Base-by-base conservation (phyloP, 2,888 invertebrate genomes). In the Sesia bembeciformis region DNA sequence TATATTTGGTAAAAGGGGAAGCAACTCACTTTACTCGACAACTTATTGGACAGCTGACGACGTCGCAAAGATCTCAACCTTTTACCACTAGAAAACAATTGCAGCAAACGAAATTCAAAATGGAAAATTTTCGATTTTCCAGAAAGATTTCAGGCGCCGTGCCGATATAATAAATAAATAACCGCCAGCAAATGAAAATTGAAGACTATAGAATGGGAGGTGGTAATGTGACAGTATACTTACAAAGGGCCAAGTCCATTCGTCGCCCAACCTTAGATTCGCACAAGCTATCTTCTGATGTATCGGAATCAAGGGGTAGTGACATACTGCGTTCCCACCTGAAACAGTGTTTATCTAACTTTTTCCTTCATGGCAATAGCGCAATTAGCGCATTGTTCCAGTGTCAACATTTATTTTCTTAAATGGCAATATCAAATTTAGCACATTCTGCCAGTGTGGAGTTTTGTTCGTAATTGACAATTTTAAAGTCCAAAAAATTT, bases 201-300 rank as follows among this genome's bases (percentile, higher is more conserved):
- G 72, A 84, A 84, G 71, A 78, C 84, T 86, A 84, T 78, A 61
- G 60, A 64, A 69, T 67, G 66, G 63, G 66, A 23, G 23, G 23
- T 23, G 60, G 60, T 65, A 58, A 54, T 42, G 40, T 51, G 53
- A 63, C 61, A 56, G 62, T 64, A 63, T 66, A 87, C 96, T 96
- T 93, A 96, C 96, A 96, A 76, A 96, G 90, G 59, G 95, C 94
- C 78, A 95, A 93, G 75, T 96, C 96, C 94, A 95, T 95, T 80
- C 94, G 94, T 64, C 95, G 90, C 60, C 92, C 91, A 59, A 89
- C 74, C 67, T 88, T 88, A 51, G 77, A 68, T 57, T 90, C 89
- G 3, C 85, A 78, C 40, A 84, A 76, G 66, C 84, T 88, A 62
- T 85, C 90, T 66, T 85, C 86, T 4, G 84, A 84, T 3, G 76